Conservation (phyloP, 2,888 invertebrate genomes). For the Chelonus formosanus region DNA sequence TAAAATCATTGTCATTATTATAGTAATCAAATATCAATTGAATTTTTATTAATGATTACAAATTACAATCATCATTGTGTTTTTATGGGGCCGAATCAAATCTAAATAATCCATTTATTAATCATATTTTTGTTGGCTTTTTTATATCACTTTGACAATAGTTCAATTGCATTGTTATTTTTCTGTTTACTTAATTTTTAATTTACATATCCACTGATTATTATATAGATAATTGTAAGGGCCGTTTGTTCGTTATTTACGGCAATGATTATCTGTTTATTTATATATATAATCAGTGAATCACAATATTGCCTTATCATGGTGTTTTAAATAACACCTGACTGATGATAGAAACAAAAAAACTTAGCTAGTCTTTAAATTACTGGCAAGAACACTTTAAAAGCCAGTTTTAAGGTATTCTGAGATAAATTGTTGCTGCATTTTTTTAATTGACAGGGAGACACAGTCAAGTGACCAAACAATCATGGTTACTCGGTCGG, state of each 20-base stretch:
- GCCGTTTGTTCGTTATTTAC: slow-evolving; percentile 11
- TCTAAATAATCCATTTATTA: no score
- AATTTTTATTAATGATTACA: slow-evolving; percentile 7
- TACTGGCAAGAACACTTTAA: slow-evolving; percentile 43
- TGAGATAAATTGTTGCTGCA: slow-evolving; percentile 1
- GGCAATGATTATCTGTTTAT: slow-evolving; percentile 37
- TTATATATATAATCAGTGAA: slow-evolving; percentile 43
- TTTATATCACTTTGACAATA: no score
- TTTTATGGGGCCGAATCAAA: neutral
- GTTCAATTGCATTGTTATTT: no score
- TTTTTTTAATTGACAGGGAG: slow-evolving; percentile 2
- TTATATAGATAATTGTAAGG: no score
- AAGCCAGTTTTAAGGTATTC: slow-evolving; percentile 16
- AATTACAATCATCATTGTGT: slow-evolving; percentile 12
- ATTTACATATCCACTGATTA: no score
- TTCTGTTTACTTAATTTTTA: no score
- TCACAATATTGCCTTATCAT: slow-evolving; percentile 61
- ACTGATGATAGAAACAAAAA: slow-evolving; percentile 52
- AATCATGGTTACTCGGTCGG: no score
- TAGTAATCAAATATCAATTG: slow-evolving; percentile 11
- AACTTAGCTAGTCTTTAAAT: slow-evolving; percentile 57
- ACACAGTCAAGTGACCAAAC: no score
- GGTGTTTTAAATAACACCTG: slow-evolving; percentile 54
- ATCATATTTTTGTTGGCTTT: neutral
- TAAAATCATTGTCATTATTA: slow-evolving; percentile 18